Base-by-base conservation (phyloP, 2,797 vertebrate genomes). In the Enteromius anoplus region DNA sequence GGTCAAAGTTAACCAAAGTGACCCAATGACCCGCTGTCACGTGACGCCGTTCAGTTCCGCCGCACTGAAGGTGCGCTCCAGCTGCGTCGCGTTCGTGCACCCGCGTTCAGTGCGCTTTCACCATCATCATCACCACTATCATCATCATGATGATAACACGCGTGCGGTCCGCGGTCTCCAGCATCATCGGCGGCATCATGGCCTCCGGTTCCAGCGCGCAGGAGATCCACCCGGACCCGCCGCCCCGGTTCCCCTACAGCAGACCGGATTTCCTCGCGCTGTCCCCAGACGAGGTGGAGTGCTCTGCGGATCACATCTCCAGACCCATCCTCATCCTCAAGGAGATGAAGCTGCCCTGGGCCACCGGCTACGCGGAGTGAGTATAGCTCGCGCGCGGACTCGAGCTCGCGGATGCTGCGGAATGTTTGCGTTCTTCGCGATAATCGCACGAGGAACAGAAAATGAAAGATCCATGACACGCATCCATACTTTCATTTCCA, bases 331-430 rank as follows among this genome's bases (percentile, higher is more conserved):
- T 98, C 87, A 97, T 96, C 81, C 93, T 96, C 89, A 96, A 96
- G 93, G 97, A 99, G 92, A 96, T 91, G 81, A 92, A 91, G 88
- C 93, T 98, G 92, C 97, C 97, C 47, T 99, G 97, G 97, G 93
- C 94, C 91, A 97, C 97, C 37, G 97, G 97, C 85, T 99, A 99
- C 89, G 97, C 97, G 69, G 97, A 98, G 97, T 99, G 93, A 99
- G 97, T 97, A 37, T 7, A 91, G 8, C 45, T 55, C 60, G 45
- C 17, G 21, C 26, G 26, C 26, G 26, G 26, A 26, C 26, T 26
- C 26, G 26, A 26, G 26, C 26, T 26, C 23, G 23, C 26, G 53
- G 23, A 69, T 69, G 47, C 79, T 32, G 40, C 55, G 12, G 68
- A 5, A 3, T 26, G 29, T 49, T 29, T 64, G 26, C 19, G 42